phyloP scores from a whole-genome alignment of 1,140 invertebrate species.

The Plodia interpunctella region DNA sequence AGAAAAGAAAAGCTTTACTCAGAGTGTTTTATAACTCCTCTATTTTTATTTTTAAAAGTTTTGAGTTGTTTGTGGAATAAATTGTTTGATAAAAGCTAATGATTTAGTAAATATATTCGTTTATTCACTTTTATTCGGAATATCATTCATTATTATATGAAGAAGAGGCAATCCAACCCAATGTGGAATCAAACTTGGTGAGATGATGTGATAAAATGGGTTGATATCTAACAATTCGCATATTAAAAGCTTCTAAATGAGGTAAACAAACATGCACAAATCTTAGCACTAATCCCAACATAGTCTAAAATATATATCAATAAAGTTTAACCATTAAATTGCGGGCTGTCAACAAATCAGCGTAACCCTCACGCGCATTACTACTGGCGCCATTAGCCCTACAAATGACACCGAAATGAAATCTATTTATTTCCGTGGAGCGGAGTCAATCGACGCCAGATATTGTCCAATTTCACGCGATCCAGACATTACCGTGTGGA shows the following conservation, averaged over 20 bases:
- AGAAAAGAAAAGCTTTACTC: background rate
- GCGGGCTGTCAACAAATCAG: slow-evolving; percentile 32
- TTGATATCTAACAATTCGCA: no score
- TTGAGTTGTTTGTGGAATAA: background rate
- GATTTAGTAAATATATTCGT: no score
- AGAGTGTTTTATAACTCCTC: slow-evolving; percentile 18
- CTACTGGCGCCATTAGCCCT: slow-evolving; percentile 66
- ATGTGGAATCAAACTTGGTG: no score
- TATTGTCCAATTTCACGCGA: slow-evolving; percentile 73
- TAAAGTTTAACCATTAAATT: background rate
- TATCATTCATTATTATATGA: no score
- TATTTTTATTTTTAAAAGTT: slow-evolving; percentile 13
- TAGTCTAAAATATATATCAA: no score
- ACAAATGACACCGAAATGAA: slow-evolving; percentile 76
- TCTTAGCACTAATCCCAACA: no score
- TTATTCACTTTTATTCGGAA: no score
- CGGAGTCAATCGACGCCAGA: slow-evolving; percentile 61
- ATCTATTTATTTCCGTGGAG: slow-evolving; percentile 73
- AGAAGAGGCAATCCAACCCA: no score
- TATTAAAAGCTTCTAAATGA: no score
- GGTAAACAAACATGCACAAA: no score
- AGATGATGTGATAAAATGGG: no score
- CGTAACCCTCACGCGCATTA: slow-evolving; percentile 41
- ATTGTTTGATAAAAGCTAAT: background rate
- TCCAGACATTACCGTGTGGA: slow-evolving; percentile 53